Percentiles rank a stretch among this genome's conserved stretches.
These are phyloP conservation scores for Trichacis sp. DNA, from an alignment of 2,888 invertebrate genomes.

Conservation along the genomic window DNA sequence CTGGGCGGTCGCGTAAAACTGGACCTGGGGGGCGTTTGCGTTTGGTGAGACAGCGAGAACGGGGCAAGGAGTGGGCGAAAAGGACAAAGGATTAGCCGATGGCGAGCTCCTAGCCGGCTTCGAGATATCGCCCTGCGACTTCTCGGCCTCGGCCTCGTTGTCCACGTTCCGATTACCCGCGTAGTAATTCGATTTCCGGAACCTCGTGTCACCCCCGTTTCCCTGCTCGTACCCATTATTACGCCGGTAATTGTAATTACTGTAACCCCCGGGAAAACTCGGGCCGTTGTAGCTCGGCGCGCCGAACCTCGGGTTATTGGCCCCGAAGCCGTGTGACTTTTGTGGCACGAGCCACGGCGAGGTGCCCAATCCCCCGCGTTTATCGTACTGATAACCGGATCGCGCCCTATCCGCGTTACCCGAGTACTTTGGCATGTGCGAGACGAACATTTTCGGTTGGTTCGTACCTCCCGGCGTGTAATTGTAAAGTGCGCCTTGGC, in stretches of 20 bases:
- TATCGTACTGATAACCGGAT: conserved; percentile 34
- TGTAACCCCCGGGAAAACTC: too few species aligned
- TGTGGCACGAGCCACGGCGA: conserved; percentile 26
- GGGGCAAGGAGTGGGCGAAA: conserved; percentile 52
- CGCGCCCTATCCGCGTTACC: conserved; percentile 7
- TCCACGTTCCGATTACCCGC: conserved; percentile 31
- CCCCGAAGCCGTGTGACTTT: conserved; percentile 17
- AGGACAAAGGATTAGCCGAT: conserved; percentile 27
- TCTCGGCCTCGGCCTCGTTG: conserved; percentile 3
- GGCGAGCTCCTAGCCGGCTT: conserved; percentile 44
- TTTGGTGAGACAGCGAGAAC: conserved; percentile 60
- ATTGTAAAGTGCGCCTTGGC: too few species aligned
- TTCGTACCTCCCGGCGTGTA: too few species aligned
- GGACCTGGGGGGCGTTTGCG: conserved; percentile 61
- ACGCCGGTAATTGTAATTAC: conserved; percentile 11
- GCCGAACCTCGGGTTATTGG: conserved; percentile 3
- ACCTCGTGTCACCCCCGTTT: conserved; percentile 40
- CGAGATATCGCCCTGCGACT: conserved; percentile 1
- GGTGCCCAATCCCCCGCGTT: conserved; percentile 21
- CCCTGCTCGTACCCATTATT: conserved; percentile 12
- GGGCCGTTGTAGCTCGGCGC: conserved; percentile 8
- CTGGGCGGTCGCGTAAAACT: conserved; percentile 54
- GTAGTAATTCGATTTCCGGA: conserved; percentile 25
- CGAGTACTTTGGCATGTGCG: conserved; percentile 38
- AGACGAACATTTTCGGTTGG: too few species aligned